phyloP scores from a whole-genome alignment of 2,888 invertebrate species.

The Resseliella maxima region DNA sequence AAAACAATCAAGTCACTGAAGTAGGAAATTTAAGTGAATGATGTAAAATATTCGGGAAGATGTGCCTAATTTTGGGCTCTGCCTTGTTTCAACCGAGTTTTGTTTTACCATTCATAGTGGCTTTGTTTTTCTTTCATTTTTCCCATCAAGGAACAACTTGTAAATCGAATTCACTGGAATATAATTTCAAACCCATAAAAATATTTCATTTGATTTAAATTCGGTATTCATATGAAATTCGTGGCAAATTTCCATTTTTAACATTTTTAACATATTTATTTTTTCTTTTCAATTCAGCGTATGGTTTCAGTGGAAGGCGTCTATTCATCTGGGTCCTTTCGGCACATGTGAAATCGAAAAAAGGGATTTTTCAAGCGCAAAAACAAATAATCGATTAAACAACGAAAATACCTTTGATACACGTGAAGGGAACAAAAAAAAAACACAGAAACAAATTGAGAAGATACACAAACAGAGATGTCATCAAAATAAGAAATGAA shows the following conservation, averaged over 20 bases:
- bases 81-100: no score
- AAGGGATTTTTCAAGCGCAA: neutral
- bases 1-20: neutral
- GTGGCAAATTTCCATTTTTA: neutral
- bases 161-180: neutral
- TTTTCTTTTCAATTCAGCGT: neutral
- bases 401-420: constrained; percentile 18
- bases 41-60: no score
- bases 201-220: neutral
- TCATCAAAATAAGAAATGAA: constrained; percentile 22
- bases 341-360: neutral
- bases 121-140: no score
- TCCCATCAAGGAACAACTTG: no score
- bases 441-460: neutral
- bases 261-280: neutral
- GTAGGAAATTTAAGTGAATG: no score
- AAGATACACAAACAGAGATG: constrained; percentile 10
- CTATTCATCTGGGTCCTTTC: no score
- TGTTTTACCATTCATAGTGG: no score
- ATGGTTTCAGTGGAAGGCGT: no score
- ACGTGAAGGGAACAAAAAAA: no score
- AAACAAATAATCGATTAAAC: constrained; percentile 42
- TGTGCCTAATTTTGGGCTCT: no score
- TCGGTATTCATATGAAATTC: neutral
- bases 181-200: neutral